Evolutionary conservation across 1,140 invertebrate genomes (phyloP), one percentile per base, ranked within the genome.

Genomic region (Aphaenogaster ashmeadi): DNA sequence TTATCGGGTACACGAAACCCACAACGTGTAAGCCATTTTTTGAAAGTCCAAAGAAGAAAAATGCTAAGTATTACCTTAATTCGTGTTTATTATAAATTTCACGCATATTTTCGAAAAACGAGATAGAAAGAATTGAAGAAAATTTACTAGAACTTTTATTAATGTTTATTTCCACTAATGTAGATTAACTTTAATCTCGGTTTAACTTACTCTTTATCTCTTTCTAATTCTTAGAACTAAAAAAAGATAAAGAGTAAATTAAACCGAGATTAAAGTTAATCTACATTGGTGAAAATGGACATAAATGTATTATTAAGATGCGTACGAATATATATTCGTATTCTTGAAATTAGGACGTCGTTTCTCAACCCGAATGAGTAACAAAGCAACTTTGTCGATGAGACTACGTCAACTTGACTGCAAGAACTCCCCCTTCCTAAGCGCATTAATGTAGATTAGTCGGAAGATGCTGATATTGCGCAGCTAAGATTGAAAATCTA

Each of bases 401-500:
- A 50, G 87, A 90, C 90, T 88, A 33, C 47, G 78, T 86, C 89
- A 72, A 86, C 66, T 50, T 44, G 15, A 60, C 69, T 58, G 41
- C 54, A 77, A 72, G 66, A 83, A 79, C 66, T 78, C 87, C n/a
- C 69, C 52, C 52, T 78, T 52, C 27, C 87, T 86, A 86, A 90
- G 75, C 71, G 64, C 83, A 87, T 90, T 89, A 88, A 88, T 87
- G 72, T 87, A 90, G 88, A 91, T 90, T 90, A 90, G 54, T 78
- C 74, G 64, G 78, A 88, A 90, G 72, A 90, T 86, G 50, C 41
- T n/a, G 79, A 86, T 36, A 71, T 87, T 15, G 50, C 64, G 33
- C n/a, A 72, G 7, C 33, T 50, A 69, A 21, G 21, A 66, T 86
- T 67, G 52, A 87, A 87, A 71, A 60, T 52, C 41, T 58, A 11